Percentiles rank a stretch among this genome's conserved stretches.
phyloP scores from a whole-genome alignment of 2,888 invertebrate species.

The Diarsia brunnea region DNA sequence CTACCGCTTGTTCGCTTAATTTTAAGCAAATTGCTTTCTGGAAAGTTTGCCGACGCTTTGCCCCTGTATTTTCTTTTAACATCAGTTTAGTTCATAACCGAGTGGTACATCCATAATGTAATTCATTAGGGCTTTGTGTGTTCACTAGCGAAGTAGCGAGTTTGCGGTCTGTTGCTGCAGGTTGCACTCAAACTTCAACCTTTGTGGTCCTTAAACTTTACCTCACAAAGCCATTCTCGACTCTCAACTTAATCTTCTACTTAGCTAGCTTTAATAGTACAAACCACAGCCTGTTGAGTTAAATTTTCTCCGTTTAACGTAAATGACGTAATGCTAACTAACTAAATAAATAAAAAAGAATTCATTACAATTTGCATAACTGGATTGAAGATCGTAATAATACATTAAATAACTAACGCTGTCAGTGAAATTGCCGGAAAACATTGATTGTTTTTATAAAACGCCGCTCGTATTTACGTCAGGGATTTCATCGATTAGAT shows the following conservation, averaged over 20 bases:
- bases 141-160: conserved; percentile 68
- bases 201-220: conserved; percentile 81
- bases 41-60: conserved; percentile 52
- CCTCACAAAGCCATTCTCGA: conserved; percentile 73
- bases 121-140: conserved; percentile 77
- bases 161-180: conserved; percentile 76
- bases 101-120: conserved; percentile 66
- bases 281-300: conserved; percentile 72
- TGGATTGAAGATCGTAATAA: conserved; percentile 45
- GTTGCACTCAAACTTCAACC: conserved; percentile 79
- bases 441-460: conserved; percentile 53
- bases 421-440: conserved; percentile 49
- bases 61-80: conserved; percentile 54
- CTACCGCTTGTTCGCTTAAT: conserved; percentile 49
- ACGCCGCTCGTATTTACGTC: conserved; percentile 56
- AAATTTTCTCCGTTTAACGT: conserved; percentile 63
- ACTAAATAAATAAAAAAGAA: conserved; percentile 38
- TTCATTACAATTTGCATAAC: conserved; percentile 62
- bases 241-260: conserved; percentile 77
- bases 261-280: conserved; percentile 74
- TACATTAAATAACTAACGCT: conserved; percentile 38
- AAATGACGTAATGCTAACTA: conserved; percentile 30
- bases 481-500: conserved; percentile 66
- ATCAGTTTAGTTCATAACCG: conserved; percentile 55
- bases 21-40: conserved; percentile 56